A percentile compares a stretch with the other conserved stretches of the same genome.
Conservation (phyloP, 2,797 vertebrate species). For the Leucoraja ocellata region DNA sequence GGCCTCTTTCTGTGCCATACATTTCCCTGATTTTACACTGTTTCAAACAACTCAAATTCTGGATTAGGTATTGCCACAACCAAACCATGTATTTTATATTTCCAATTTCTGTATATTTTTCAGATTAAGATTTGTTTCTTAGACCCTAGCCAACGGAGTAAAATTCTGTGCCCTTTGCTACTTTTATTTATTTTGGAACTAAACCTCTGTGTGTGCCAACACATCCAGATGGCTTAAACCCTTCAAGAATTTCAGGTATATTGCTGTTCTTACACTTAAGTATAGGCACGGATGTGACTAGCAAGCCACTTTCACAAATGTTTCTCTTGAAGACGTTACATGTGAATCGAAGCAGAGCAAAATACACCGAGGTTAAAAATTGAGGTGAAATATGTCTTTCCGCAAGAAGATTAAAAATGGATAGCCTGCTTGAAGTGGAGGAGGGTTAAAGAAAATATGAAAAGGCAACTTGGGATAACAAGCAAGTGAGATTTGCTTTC, state of each 20-base stretch:
- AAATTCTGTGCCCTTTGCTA: neutral
- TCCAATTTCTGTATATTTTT: too few relatives aligned
- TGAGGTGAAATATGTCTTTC: constrained; percentile 78
- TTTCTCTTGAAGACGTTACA: constrained; percentile 46
- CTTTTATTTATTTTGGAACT: neutral
- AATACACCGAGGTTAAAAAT: constrained; percentile 59
- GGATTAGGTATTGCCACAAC: too few relatives aligned
- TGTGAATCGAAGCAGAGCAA: constrained; percentile 60
- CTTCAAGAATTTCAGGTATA: neutral
- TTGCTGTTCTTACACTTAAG: neutral
- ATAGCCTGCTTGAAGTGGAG: constrained; percentile 65
- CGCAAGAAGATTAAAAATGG: constrained; percentile 76
- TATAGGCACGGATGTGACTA: neutral
- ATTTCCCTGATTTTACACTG: too few relatives aligned
- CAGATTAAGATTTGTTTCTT: neutral
- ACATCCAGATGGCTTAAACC: neutral
- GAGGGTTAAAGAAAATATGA: constrained; percentile 55
- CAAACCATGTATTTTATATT: too few relatives aligned
- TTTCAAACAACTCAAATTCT: too few relatives aligned
- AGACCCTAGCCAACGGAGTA: neutral
- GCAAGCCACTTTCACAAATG: neutral
- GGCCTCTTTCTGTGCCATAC: too few relatives aligned
- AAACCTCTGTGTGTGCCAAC: too few relatives aligned
- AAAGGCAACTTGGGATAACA: constrained; percentile 67
- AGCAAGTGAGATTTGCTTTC: constrained; percentile 89